phyloP scores from a whole-genome alignment of 2,113 vertebrate species.

The Tragelaphus strepsiceros region DNA sequence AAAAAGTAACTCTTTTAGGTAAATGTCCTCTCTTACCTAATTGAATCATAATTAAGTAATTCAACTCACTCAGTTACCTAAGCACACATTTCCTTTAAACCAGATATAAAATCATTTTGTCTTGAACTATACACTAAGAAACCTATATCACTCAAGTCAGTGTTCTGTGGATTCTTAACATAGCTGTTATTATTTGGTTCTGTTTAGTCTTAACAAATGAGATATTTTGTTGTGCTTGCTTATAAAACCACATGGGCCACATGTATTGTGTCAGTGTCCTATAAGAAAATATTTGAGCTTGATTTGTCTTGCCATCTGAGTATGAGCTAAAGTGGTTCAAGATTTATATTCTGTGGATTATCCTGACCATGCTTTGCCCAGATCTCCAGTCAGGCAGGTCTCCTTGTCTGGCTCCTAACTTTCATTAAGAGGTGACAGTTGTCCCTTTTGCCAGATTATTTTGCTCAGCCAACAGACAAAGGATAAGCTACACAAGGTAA shows the following conservation, averaged over 20 bases:
- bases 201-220: not conserved
- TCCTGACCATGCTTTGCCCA: not conserved
- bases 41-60: constrained; percentile 12
- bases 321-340: not conserved
- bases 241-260: not conserved
- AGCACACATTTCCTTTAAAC: not conserved
- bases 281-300: not conserved
- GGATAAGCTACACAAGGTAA: not conserved
- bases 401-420: not conserved
- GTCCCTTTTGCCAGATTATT: not conserved
- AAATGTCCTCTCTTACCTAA: not conserved
- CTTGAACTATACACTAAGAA: not conserved
- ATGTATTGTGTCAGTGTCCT: not conserved
- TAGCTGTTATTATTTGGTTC: not conserved
- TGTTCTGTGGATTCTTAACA: not conserved
- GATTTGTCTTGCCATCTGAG: not conserved
- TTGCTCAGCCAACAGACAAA: not conserved
- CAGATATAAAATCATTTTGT: not conserved
- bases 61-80: not conserved
- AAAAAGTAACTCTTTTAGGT: not conserved
- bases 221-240: not conserved
- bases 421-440: not conserved
- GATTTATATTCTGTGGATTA: not conserved
- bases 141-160: not conserved
- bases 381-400: not conserved